Evolutionary conservation across 2,888 invertebrate species (phyloP).

Genomic region (Lathronympha strigana): DNA sequence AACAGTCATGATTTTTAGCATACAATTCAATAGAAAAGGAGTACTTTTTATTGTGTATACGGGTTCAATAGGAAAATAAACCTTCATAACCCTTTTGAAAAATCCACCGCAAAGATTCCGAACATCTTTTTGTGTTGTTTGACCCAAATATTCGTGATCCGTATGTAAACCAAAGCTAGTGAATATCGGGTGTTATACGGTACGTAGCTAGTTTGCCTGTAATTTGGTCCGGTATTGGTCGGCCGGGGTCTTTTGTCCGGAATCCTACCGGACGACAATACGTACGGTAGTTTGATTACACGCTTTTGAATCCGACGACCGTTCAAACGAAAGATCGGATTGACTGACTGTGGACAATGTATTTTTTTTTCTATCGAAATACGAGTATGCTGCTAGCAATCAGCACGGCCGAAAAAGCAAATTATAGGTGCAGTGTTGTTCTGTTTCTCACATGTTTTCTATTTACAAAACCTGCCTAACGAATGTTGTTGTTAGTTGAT

Average conservation of each 20-base stretch:
- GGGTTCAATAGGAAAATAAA: too few relatives aligned
- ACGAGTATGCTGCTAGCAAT: not conserved
- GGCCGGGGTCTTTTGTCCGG: constrained; percentile 30
- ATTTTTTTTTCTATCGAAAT: constrained; percentile 8
- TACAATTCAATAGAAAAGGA: too few relatives aligned
- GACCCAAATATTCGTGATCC: not conserved
- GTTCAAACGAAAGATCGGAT: constrained; percentile 23
- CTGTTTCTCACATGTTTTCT: not conserved
- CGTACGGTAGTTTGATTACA: constrained; percentile 35
- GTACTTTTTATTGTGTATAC: too few relatives aligned
- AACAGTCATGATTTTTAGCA: too few relatives aligned
- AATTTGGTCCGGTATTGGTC: constrained; percentile 27
- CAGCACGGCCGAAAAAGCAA: not conserved
- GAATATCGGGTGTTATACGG: constrained; percentile 12
- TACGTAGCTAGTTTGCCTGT: constrained; percentile 22
- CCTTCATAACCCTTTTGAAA: too few relatives aligned
- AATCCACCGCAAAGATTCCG: too few relatives aligned
- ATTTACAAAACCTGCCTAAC: not conserved
- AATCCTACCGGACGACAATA: constrained; percentile 34
- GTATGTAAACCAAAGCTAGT: not conserved
- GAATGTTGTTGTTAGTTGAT: too few relatives aligned
- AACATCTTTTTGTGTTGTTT: too few relatives aligned
- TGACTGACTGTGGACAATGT: constrained; percentile 4
- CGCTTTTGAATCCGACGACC: constrained; percentile 39
- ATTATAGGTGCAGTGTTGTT: not conserved